Evolutionary conservation across 2,113 vertebrate species (phyloP), one percentile per base, ranked within the genome.

Genomic region (Labeo rohita): DNA sequence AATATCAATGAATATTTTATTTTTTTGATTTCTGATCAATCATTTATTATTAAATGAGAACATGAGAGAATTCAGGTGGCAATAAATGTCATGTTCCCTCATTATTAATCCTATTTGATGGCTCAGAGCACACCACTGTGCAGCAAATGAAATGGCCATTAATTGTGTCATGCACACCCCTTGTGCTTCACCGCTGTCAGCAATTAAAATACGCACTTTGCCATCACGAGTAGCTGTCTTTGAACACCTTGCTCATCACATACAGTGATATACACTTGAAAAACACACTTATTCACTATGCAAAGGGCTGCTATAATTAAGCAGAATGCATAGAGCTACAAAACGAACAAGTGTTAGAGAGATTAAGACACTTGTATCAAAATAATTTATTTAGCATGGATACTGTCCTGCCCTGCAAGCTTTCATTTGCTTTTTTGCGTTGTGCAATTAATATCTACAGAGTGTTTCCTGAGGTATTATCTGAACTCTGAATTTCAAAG

Each of bases 171-270:
- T 13, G 75, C 47, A 23, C 49, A 79, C 74, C 61, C 16, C 34
- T 54, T 85, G 75, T 39, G 13, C 43, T 47, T 76, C 56, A 84
- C 56, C 12, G 83, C 49, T 70, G 63, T 68, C 21, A 45, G 21
- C 49, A 85, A 85, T 85, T 85, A 68, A 79, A 85, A 68, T 34
- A 56, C 21, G 18, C 63, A 43, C 61, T 79, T 21, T 7, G 12
- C 28, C 7, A 50, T 65, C n/a, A 10, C 12, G 2, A 8, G 3
- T 36, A 52, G 47, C 63, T 50, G 47, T 79, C 75, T 70, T 85
- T 70, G 36, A 49, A 85, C 74, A 36, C 8, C 47, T 66, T 50
- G 63, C 36, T 85, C n/a, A 68, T 70, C 63, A 28, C 21, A 54
- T 45, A 47, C 8, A n/a, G 63, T 54, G 18, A 85, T 79, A 52